phyloP scores from a whole-genome alignment of 53 echinoderm and acorn worm species.

The Henricia sp. region DNA sequence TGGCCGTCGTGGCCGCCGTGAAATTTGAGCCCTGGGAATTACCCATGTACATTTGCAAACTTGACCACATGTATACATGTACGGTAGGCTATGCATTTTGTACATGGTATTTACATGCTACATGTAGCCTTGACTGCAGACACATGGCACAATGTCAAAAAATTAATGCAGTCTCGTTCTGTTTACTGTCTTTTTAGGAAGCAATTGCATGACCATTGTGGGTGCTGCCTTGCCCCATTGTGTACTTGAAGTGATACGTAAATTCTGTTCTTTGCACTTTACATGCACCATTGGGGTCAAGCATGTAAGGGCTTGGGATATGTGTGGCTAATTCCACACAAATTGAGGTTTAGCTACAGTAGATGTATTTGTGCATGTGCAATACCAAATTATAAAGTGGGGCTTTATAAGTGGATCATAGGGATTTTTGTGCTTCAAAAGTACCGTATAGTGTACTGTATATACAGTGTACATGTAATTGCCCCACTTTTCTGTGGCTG shows the following conservation, averaged over 20 bases:
- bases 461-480: background rate
- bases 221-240: constrained; percentile 19
- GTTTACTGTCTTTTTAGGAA: too few relatives aligned
- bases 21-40: too few relatives aligned
- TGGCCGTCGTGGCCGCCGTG: too few relatives aligned
- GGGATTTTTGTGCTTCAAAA: background rate
- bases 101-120: too few relatives aligned
- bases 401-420: constrained; percentile 5
- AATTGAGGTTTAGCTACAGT: constrained; percentile 19
- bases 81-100: too few relatives aligned
- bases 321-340: constrained; percentile 15
- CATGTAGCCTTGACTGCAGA: too few relatives aligned
- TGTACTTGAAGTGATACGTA: constrained; percentile 41
- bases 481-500: too few relatives aligned
- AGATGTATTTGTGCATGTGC: constrained; percentile 6
- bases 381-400: too few relatives aligned
- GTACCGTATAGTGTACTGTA: background rate
- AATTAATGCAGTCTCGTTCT: too few relatives aligned
- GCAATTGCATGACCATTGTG: background rate
- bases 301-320: background rate
- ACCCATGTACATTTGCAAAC: too few relatives aligned
- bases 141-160: too few relatives aligned
- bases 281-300: background rate
- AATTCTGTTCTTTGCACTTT: constrained; percentile 19
- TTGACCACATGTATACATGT: too few relatives aligned